Evolutionary conservation across 2,797 vertebrate genomes (phyloP), one percentile per base, ranked within the genome.

Genomic region (Sebastes diploproa): DNA sequence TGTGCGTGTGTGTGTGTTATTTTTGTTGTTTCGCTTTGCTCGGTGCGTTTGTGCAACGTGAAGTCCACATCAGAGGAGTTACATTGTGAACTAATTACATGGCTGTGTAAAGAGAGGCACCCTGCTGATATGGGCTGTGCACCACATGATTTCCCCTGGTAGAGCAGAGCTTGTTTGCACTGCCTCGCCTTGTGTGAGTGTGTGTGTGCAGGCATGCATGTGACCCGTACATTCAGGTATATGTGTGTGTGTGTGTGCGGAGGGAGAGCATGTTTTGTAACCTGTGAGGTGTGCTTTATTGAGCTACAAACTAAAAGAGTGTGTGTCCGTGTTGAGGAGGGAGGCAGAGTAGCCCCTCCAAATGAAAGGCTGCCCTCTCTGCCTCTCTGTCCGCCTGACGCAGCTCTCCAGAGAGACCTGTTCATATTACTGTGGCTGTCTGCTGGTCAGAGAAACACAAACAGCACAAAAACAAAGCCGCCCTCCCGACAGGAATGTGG

Each of bases 91-190:
- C 92, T 94, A 94, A 94, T 95, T 95, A 91, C 86, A 86, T 86
- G 83, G 87, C 86, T 55, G 88, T 94, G 93, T 93, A 93, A 94
- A 93, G 93, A 89, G 92, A 90, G 80, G 90, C 87, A 75, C 86
- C 91, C 91, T 85, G 89, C 93, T 95, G 91, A 90, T 90, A 77
- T 91, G 88, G 85, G 77, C 87, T 85, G 88, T 89, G 86, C 87
- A 84, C 88, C 82, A 71, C 89, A 90, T 94, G 95, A 96, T 96
- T 95, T 95, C 94, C 94, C 95, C 91, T 91, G 94, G 90, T 94
- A 85, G 76, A 91, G 75, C 84, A 38, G 61, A 75, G 81, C 82
- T 83, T 92, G 94, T 91, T 91, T 90, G 88, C 81, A 46, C 83
- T 72, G 76, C 85, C 77, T 78, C 54, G 30, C 69, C 78, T 63